Base-by-base conservation (phyloP, 2,888 invertebrate species). In the Acronicta aceris region DNA sequence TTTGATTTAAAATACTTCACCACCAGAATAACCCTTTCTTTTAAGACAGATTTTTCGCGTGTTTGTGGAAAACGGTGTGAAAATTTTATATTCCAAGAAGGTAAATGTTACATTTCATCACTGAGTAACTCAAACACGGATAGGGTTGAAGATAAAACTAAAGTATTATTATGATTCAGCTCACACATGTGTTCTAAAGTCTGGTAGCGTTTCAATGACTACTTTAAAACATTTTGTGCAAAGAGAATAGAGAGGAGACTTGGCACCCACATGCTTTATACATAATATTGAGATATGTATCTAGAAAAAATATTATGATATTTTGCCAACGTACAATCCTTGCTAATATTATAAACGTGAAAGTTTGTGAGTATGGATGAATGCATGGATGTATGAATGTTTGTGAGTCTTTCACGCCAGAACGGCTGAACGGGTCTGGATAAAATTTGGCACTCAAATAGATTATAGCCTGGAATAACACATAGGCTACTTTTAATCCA, bases 91-190 rank as follows among this genome's bases (percentile, higher is more conserved):
- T 60, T 71, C 33, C 33, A 42, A 47, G 47, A 46, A 9, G 38
- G 46, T 54, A 51, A 38, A 60, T 58, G 48, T 61, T 68, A 68
- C 49, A 47, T 68, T 68, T 47, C 12, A 58, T 55, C 58, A 43
- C 41, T 54, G 45, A 70, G 65, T 70, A 54, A 59, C 50, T 71
- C 59, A 59, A 59, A 59, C 53, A 51, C 33, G 59, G 52, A 57
- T 64, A 66, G 60, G 69, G 60, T 70, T 49, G 63, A 65, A 68
- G 64, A 73, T 76, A 68, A 80, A 67, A 66, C 56, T 72, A 49
- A 54, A 55, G 52, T 61, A 62, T 68, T 73, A 65, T 64, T 70
- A 79, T 67, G 60, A 72, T 76, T 78, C 81, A 59, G 68, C 27
- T 62, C 73, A 52, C 73, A 52, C 70, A 53, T 61, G 43, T 50